Evolutionary conservation across 2,888 invertebrate species (phyloP).

Genomic region (Platycheirus albimanus): DNA sequence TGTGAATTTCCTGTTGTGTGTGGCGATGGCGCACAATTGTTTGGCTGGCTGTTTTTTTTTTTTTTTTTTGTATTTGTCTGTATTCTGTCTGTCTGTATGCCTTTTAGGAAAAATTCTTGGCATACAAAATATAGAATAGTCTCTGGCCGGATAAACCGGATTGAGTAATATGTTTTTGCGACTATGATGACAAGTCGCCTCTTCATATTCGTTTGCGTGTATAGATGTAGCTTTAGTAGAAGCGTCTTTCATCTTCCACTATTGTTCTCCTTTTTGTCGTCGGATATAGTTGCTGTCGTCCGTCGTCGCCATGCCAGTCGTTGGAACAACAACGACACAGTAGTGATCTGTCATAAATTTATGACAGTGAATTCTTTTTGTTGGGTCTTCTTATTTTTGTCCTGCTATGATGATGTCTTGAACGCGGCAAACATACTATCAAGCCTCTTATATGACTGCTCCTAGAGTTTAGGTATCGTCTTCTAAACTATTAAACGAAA

Average conservation of each 20-base stretch:
- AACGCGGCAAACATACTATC: constrained; percentile 8
- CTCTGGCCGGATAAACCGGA: constrained; percentile 28
- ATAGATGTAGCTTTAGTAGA: not conserved
- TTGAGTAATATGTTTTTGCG: constrained; percentile 42
- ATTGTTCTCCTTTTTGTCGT: constrained; percentile 35
- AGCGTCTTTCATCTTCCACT: constrained; percentile 6
- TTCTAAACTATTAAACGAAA: constrained; percentile 15
- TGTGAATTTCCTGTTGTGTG: constrained; percentile 41
- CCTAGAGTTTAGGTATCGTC: not conserved
- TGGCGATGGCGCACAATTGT: not conserved
- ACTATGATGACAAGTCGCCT: constrained; percentile 60
- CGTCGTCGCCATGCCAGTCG: not conserved
- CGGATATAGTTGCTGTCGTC: not conserved
- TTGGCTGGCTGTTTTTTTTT: too few relatives aligned
- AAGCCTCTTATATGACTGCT: constrained; percentile 4
- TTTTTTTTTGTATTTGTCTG: too few relatives aligned
- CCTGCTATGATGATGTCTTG: constrained; percentile 8
- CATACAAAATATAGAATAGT: constrained; percentile 48
- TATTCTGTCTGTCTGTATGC: not conserved
- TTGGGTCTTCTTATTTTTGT: constrained; percentile 8
- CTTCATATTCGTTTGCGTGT: too few relatives aligned
- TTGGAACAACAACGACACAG: constrained; percentile 36
- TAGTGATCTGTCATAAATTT: constrained; percentile 69
- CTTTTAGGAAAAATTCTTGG: constrained; percentile 41
- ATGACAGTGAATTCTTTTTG: constrained; percentile 18